Conservation (phyloP, 2,113 vertebrate species). For the Meles meles region DNA sequence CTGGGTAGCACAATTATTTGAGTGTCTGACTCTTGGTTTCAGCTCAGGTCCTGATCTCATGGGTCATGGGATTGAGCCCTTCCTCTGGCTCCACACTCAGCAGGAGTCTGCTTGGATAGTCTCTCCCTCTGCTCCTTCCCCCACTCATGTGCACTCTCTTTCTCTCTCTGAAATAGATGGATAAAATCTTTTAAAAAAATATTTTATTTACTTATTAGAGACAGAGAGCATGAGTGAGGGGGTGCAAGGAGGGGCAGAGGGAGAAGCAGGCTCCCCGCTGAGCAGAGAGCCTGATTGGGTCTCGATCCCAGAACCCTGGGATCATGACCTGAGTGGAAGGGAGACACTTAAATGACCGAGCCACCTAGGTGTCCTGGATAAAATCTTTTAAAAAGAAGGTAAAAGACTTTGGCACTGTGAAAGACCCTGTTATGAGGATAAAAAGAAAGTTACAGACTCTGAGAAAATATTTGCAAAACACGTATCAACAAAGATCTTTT, state of each 20-base stretch:
- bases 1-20: background rate
- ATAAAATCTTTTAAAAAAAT: background rate
- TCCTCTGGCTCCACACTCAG: background rate
- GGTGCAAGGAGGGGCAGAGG: too few relatives aligned
- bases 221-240: too few relatives aligned
- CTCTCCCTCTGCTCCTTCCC: background rate
- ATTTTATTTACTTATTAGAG: too few relatives aligned
- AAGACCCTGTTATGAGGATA: background rate
- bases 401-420: background rate
- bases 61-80: background rate
- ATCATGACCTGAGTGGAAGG: too few relatives aligned
- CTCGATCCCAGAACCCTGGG: too few relatives aligned
- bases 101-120: background rate
- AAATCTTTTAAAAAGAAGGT: background rate
- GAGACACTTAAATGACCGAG: too few relatives aligned
- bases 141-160: background rate
- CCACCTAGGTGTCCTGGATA: too few relatives aligned
- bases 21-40: background rate
- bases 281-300: too few relatives aligned
- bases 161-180: background rate
- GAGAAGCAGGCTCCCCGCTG: too few relatives aligned
- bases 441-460: background rate
- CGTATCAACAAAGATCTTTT: background rate
- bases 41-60: background rate
- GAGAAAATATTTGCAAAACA: background rate